Percentiles rank a stretch among this genome's conserved stretches.
Conservation (phyloP, 2,797 vertebrate genomes). For the Percopsis omiscomaycus region DNA sequence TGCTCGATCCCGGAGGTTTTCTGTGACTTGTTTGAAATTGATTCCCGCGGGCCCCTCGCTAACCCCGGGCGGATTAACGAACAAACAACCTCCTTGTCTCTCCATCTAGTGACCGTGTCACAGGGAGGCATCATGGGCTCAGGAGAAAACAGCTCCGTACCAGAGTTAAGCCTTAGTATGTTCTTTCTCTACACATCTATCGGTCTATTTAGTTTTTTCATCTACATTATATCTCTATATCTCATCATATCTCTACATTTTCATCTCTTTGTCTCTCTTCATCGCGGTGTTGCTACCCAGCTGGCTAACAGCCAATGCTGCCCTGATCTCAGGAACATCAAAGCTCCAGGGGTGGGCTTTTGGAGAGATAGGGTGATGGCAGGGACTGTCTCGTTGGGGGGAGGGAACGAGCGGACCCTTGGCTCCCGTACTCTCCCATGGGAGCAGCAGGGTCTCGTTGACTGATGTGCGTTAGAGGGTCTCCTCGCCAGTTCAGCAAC, state of each 20-base stretch:
- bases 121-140: conserved; percentile 1
- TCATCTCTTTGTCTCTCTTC: neutral
- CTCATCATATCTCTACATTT: conserved; percentile 3
- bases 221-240: neutral
- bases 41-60: conserved; percentile 38
- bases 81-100: conserved; percentile 56
- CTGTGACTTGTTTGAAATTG: conserved; percentile 6
- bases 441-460: conserved; percentile 29
- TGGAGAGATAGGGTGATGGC: conserved; percentile 29
- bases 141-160: too few species aligned
- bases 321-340: conserved; percentile 51
- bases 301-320: conserved; percentile 14
- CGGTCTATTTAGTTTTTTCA: too few species aligned
- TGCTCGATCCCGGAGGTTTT: conserved; percentile 14
- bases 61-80: conserved; percentile 50
- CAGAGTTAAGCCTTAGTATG: neutral
- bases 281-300: neutral
- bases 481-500: conserved; percentile 47
- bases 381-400: conserved; percentile 9
- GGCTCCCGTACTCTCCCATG: conserved; percentile 56
- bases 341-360: conserved; percentile 9
- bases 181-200: neutral
- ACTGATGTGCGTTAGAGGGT: conserved; percentile 28
- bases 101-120: conserved; percentile 18
- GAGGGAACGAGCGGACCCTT: conserved; percentile 1